Percentiles rank a stretch among this genome's conserved stretches.
These are phyloP conservation scores for Drosophila prosaltans DNA, from an alignment of 1,140 invertebrate genomes.

Conservation along the genomic window DNA sequence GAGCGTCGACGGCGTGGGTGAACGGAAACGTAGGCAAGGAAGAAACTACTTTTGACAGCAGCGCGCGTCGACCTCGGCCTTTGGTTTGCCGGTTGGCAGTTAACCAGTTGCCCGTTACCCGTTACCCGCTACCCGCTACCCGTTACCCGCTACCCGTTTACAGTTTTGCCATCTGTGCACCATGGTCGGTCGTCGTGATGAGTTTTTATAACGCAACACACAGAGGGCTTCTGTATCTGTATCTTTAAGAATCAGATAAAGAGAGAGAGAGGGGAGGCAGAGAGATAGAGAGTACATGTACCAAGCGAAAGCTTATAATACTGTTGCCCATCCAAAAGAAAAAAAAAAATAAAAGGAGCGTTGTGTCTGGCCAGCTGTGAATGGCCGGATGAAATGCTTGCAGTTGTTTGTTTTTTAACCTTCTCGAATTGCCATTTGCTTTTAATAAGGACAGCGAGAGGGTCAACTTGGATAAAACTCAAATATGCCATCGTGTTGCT, in stretches of 20 bases:
- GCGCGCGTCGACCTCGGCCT: constrained; percentile 21
- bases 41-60: constrained; percentile 20
- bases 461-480: constrained; percentile 10
- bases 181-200: constrained; percentile 14
- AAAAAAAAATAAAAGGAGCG: too few species aligned
- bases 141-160: not conserved
- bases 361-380: constrained; percentile 9
- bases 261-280: too few species aligned
- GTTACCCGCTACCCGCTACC: not conserved
- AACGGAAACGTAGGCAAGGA: not conserved
- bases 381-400: constrained; percentile 12
- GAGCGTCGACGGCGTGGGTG: constrained; percentile 5
- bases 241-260: constrained; percentile 11
- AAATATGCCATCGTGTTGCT: not conserved
- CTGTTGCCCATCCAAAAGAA: too few species aligned
- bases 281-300: not conserved
- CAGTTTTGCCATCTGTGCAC: constrained; percentile 15
- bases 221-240: constrained; percentile 4
- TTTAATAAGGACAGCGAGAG: constrained; percentile 4
- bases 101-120: not conserved
- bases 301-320: too few species aligned
- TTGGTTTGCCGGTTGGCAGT: not conserved
- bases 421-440: not conserved
- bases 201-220: constrained; percentile 16
- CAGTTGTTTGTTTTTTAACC: constrained; percentile 19